Base-by-base conservation (phyloP, 2,797 vertebrate species). In the Alosa sapidissima region DNA sequence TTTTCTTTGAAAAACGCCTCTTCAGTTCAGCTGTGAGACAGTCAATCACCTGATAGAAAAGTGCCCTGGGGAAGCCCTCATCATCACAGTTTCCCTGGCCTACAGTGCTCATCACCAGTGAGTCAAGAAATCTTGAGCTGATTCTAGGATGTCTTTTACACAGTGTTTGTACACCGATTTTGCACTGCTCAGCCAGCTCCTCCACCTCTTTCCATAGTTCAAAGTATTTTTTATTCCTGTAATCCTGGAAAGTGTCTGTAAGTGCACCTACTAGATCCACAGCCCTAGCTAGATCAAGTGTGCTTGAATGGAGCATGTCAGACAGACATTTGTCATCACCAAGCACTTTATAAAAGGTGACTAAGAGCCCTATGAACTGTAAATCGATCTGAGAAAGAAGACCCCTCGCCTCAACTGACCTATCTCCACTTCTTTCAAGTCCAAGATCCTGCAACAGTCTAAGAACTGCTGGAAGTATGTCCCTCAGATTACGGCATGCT, bases 301-400 rank as follows among this genome's bases (percentile, higher is more conserved):
- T 49, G 65, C 68, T 85, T n/a, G 84, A 87, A 24, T 87, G 82
- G 24, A 87, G 84, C 33, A 87, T 86, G 81, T 82, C 82, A 83
- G 84, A 87, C 58, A 84, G 84, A 82, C 41, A 83, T 21, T 84
- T 85, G 5, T 58, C 82, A 85, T 87, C 82, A 55, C 86, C 86
- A 75, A 85, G 83, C 72, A 85, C 83, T 85, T 83, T 83, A 84
- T 83, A 86, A 78, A 86, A 88, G 55, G n/a, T 88, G 41, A 86
- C 87, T 52, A 86, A 84, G 10, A 84, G 58, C 49, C 48, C 48
- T 5, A 49, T 81, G 65, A 85, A 87, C 58, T 84, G 47, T 55
- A 86, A 24, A 78, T 87, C 81, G 19, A 82, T 83, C 28, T 86
- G 84, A 47, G 65, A 41, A 82, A 85, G 72, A 65, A 86, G 81